Evolutionary conservation across 2,113 vertebrate species (phyloP).

Genomic region (Anser cygnoides): DNA sequence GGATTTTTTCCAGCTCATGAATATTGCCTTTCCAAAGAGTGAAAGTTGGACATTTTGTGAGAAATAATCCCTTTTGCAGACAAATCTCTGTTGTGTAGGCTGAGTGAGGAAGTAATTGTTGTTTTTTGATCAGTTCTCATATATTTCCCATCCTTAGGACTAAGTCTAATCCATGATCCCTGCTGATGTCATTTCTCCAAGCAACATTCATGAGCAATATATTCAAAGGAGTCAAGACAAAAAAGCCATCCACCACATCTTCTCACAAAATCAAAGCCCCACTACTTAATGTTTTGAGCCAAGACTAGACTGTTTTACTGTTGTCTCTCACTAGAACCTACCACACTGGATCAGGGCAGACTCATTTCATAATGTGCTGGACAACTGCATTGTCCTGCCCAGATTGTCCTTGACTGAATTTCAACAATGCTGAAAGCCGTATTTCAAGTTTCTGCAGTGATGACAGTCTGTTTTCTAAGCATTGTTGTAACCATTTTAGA

Average conservation of each 20-base stretch:
- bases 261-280: background rate
- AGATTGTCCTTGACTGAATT: background rate
- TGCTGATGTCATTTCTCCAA: background rate
- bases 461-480: background rate
- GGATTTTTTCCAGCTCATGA: background rate
- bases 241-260: background rate
- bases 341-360: background rate
- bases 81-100: background rate
- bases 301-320: background rate
- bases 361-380: background rate
- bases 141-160: background rate
- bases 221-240: background rate
- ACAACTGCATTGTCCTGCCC: background rate
- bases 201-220: background rate
- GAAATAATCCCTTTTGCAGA: background rate
- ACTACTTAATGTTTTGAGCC: background rate
- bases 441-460: background rate
- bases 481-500: background rate
- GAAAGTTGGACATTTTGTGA: background rate
- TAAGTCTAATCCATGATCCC: background rate
- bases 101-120: background rate
- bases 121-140: background rate
- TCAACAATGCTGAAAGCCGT: background rate
- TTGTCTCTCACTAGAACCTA: background rate
- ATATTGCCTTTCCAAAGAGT: background rate